Conservation (phyloP, 2,113 vertebrate genomes). For the Peromyscus leucopus region DNA sequence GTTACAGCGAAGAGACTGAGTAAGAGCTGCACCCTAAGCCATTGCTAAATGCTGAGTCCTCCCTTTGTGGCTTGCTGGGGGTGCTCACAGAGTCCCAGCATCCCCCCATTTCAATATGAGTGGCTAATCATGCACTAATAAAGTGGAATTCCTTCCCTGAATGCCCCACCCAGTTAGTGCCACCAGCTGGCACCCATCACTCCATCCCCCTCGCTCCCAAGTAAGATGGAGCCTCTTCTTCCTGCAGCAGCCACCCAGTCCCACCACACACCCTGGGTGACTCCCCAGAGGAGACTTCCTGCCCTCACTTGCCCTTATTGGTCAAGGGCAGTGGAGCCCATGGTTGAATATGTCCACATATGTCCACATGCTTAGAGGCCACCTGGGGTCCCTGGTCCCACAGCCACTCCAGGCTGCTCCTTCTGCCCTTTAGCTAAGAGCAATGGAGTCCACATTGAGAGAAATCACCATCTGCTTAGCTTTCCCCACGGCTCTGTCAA, state of each 20-base stretch:
- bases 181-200: no score
- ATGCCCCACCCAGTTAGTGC: no score
- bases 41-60: neutral
- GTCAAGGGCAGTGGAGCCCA: neutral
- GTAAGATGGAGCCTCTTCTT: neutral
- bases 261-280: neutral
- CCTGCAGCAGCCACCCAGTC: neutral
- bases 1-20: neutral
- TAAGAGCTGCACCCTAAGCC: neutral
- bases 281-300: neutral
- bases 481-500: constrained; percentile 71
- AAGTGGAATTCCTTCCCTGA: accelerated
- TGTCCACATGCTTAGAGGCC: neutral
- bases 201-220: accelerated
- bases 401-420: neutral
- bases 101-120: neutral
- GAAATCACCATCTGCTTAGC: constrained; percentile 72
- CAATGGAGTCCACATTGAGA: constrained; percentile 1
- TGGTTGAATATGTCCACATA: accelerated
- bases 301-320: neutral
- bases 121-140: no score
- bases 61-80: neutral
- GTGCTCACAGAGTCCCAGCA: neutral
- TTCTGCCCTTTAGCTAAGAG: constrained; percentile 65
- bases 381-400: neutral